Evolutionary conservation across 2,888 invertebrate genomes (phyloP).

Genomic region (Scaptomyza polygonia): DNA sequence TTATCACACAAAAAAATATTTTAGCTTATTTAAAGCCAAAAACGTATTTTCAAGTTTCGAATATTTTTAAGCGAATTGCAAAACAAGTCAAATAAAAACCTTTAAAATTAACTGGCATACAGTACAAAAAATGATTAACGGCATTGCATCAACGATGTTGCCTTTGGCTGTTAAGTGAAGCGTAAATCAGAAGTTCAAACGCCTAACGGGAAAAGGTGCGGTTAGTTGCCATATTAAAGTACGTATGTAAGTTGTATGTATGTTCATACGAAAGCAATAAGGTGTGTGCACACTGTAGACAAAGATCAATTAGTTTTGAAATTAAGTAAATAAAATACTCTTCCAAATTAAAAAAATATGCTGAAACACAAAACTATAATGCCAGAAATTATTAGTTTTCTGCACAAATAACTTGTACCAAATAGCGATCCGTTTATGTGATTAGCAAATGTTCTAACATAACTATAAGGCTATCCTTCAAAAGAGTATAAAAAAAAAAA

Average conservation of each 20-base stretch:
- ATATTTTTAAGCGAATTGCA: too few relatives aligned
- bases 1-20: too few relatives aligned
- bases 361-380: too few relatives aligned
- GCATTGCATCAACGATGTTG: neutral
- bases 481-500: conserved; percentile 5
- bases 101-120: neutral
- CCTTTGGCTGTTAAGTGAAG: conserved; percentile 54
- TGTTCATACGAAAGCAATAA: neutral
- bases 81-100: neutral
- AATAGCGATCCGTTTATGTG: neutral
- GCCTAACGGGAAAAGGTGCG: conserved; percentile 72
- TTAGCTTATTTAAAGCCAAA: too few relatives aligned
- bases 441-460: neutral
- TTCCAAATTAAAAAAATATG: neutral
- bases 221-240: conserved; percentile 42
- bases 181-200: conserved; percentile 60
- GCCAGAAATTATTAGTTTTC: too few relatives aligned
- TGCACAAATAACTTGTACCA: too few relatives aligned
- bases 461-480: neutral
- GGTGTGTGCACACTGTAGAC: neutral
- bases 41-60: too few relatives aligned
- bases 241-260: neutral
- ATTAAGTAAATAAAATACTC: neutral
- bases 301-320: neutral
- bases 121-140: neutral